Conservation (phyloP, 1,140 invertebrate species). For the Argopecten irradians region DNA sequence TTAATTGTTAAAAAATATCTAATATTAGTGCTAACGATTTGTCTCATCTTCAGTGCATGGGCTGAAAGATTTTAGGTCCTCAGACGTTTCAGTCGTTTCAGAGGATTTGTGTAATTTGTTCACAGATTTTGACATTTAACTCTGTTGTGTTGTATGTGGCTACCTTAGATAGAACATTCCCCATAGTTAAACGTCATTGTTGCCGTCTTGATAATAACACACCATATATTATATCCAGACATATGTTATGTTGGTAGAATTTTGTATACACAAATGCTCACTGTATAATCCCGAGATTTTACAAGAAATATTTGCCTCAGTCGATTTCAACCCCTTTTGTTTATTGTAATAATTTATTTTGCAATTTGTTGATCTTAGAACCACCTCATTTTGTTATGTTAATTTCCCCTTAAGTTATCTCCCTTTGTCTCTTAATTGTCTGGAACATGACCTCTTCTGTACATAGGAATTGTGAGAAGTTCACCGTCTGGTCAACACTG, state of each 20-base stretch:
- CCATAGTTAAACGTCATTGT: background rate
- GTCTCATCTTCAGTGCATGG: background rate
- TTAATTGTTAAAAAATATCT: constrained; percentile 10
- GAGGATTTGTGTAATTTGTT: background rate
- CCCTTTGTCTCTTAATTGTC: background rate
- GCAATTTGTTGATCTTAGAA: constrained; percentile 16
- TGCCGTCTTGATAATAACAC: background rate
- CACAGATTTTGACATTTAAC: background rate
- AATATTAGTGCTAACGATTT: background rate
- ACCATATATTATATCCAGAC: background rate
- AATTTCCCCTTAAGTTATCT: background rate
- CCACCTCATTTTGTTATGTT: constrained; percentile 16
- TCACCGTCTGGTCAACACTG: background rate
- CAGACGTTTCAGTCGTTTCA: background rate
- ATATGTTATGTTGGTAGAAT: background rate
- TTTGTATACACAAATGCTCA: constrained; percentile 22
- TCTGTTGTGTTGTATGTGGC: background rate
- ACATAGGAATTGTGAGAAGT: constrained; percentile 9
- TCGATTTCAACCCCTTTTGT: background rate
- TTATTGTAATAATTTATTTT: constrained; percentile 16
- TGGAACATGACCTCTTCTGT: background rate
- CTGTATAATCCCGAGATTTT: constrained; percentile 15
- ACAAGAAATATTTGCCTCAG: background rate
- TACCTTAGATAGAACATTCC: constrained; percentile 15
- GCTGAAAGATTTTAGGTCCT: background rate